Base-by-base conservation (phyloP, 2,888 invertebrate species). In the Rhopalosiphum nymphaeae region DNA sequence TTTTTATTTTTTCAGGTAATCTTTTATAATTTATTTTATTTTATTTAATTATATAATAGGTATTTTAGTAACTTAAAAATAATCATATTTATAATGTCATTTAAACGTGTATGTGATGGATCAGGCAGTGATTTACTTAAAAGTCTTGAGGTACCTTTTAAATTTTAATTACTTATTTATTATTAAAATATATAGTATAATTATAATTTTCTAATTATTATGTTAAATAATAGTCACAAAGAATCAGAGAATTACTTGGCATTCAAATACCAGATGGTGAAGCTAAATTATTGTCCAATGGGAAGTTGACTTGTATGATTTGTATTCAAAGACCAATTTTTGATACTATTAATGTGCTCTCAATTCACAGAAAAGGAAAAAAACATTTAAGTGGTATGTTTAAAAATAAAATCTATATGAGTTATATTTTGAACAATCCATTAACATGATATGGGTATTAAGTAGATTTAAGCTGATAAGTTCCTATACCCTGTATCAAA, bases 301-400 rank as follows among this genome's bases (percentile, higher is more conserved):
- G 95, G 86, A 95, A 95, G 78, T 95, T 95, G 42, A 95, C 95
- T 53, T 95, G 95, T 91, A 88, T 95, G 91, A 95, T 95, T 84
- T 95, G 95, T 94, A 86, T 92, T 29, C 95, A 95, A 89, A 95
- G 95, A 67, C 95, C 95, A 85, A 95, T 95, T 89, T 95, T 95
- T 95, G 95, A 95, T 88, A 95, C 95, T n/a, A 93, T 95, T 16
- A 94, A 95, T 86, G 94, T 95, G 91, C 95, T 95, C 29, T 94
- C 95, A 86, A 94, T 95, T 36, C 95, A 95, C 91, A 95, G 95
- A 93, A 95, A 95, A 94, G 95, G 95, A 78, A 95, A 95, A 93
- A 95, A 95, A 92, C 95, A 95, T 87, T 44, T 95, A 36, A 92
- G 49, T 93, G 95, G 95, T 95, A 93, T 89, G 91, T 89, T 84